Base-by-base conservation (phyloP, 2,113 vertebrate genomes). In the Blennius ocellaris region DNA sequence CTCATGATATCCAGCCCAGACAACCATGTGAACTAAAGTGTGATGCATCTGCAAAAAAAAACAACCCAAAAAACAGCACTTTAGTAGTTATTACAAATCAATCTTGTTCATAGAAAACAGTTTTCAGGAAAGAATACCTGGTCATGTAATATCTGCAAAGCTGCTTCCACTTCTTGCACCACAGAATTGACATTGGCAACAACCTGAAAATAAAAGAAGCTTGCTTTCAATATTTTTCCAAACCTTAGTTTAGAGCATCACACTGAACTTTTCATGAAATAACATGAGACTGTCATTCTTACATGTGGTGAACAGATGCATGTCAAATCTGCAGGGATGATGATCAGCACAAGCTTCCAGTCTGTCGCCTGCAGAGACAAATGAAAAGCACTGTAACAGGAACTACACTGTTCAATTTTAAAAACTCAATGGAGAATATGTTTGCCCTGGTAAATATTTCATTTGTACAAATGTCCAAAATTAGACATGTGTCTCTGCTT, bases 281-380 rank as follows among this genome's bases (percentile, higher is more conserved):
- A 48, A 48, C 11, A 45, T n/a, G 38, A 44, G 11, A 17, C 0
- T n/a, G 51, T 1, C 2, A 36, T 40, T 54, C 83, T 80, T 75
- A 94, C 94, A 73, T 91, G 76, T 43, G 78, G 75, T 30, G 92
- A 76, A 51, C 91, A 93, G 65, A 74, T 21, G 56, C 90, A 90
- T 12, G 79, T 8, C 43, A 84, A 82, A 65, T 92, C 88, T 67
- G 76, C 75, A 0, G 84, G 66, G 11, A 92, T 79, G 40, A 93
- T 90, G 49, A 94, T 36, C 54, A 94, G 69, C 59, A 92, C 73
- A 14, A 94, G 56, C 65, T 91, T 93, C 94, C 94, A 94, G 44
- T 76, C 76, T 8, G 67, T 62, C 45, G 9, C 69, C 93, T 94
- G 68, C 39, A 64, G 37, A 45, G 0, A 72, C 16, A 66, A 30